Evolutionary conservation across 2,797 vertebrate genomes (phyloP).

Genomic region (Mormyrus hasselquistii): DNA sequence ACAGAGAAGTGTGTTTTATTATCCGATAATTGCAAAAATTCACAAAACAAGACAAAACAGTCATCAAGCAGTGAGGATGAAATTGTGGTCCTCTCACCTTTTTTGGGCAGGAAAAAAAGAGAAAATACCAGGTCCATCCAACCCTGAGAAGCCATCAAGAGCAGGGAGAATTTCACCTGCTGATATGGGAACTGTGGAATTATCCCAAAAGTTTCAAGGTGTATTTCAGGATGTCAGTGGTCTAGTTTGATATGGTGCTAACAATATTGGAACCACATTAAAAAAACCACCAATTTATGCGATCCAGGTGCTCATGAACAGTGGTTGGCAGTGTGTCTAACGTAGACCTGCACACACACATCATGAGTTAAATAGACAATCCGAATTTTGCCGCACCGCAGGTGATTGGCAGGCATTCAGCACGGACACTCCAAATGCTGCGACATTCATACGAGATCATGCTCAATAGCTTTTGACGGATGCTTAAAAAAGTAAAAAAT

Average conservation of each 20-base stretch:
- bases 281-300: neutral
- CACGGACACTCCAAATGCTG: neutral
- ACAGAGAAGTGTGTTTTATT: neutral
- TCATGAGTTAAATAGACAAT: neutral
- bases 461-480: neutral
- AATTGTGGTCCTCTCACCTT: neutral
- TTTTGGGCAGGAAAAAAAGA: neutral
- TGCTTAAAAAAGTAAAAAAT: neutral
- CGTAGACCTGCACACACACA: neutral
- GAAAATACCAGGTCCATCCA: neutral
- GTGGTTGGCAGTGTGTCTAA: neutral
- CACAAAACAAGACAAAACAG: neutral
- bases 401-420: neutral
- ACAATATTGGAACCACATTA: neutral
- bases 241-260: neutral
- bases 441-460: neutral
- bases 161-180: neutral
- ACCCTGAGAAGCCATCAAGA: neutral
- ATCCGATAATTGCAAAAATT: neutral
- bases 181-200: neutral
- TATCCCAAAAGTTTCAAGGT: neutral
- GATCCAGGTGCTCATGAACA: neutral
- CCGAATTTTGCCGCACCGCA: neutral
- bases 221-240: neutral
- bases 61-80: neutral